A percentile compares a stretch with the other conserved stretches of the same genome.
phyloP scores from a whole-genome alignment of 2,888 invertebrate genomes.

The Scaptomyza flava region DNA sequence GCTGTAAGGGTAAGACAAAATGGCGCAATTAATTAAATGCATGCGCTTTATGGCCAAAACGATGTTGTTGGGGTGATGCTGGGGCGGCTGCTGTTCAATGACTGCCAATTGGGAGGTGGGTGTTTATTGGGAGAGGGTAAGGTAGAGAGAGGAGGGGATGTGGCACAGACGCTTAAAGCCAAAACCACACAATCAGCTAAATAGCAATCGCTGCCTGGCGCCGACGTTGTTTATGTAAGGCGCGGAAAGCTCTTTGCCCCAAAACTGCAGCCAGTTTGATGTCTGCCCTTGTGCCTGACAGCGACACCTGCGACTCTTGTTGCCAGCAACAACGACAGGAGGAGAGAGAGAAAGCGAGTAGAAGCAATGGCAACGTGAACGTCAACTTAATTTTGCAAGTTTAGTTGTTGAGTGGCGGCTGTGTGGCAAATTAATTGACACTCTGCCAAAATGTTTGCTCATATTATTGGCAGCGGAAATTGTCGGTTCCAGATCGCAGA shows the following conservation, averaged over 20 bases:
- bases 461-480: conserved; percentile 64
- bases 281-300: conserved; percentile 43
- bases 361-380: conserved; percentile 17
- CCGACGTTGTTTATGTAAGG: conserved; percentile 47
- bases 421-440: conserved; percentile 74
- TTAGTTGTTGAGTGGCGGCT: conserved; percentile 61
- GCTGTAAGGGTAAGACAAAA: conserved; percentile 61
- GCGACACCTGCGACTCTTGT: conserved; percentile 57
- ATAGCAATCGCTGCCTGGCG: conserved; percentile 66
- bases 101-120: not conserved
- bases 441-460: conserved; percentile 71
- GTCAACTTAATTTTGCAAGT: conserved; percentile 74
- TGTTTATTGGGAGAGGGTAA: not conserved
- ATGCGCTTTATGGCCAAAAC: conserved; percentile 64
- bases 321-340: conserved; percentile 5
- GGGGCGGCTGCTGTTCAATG: conserved; percentile 2
- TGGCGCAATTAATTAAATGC: conserved; percentile 72
- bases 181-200: conserved; percentile 77
- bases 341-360: too few relatives aligned
- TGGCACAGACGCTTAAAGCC: conserved; percentile 59
- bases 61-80: conserved; percentile 1
- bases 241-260: conserved; percentile 28
- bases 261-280: conserved; percentile 17
- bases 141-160: too few relatives aligned
- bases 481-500: conserved; percentile 45